A percentile compares a stretch with the other conserved stretches of the same genome.
Conservation (phyloP, 2,797 vertebrate species). For the Tapirus indicus region DNA sequence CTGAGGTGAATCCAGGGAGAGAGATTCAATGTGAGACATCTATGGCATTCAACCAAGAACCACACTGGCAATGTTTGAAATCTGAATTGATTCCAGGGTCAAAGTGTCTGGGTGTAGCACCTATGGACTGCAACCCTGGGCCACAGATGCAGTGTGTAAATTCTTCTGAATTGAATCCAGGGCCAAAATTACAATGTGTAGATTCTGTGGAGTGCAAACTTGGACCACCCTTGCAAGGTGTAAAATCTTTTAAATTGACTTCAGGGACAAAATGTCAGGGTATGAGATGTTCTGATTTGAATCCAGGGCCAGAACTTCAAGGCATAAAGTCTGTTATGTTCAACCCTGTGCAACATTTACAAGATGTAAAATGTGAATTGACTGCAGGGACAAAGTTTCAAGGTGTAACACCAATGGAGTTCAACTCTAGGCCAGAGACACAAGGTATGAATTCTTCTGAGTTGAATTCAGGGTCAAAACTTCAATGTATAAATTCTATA, state of each 20-base stretch:
- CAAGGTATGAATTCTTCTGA: slow-evolving; percentile 35
- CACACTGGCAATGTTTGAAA: neutral
- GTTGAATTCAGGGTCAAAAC: slow-evolving; percentile 47
- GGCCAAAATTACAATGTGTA: neutral
- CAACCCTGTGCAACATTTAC: neutral
- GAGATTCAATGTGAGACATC: neutral
- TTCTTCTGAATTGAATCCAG: neutral
- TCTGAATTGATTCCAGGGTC: neutral
- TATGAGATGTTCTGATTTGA: neutral
- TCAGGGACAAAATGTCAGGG: slow-evolving; percentile 22
- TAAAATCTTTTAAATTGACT: neutral
- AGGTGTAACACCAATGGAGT: neutral
- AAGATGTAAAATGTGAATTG: slow-evolving; percentile 29
- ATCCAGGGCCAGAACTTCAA: neutral
- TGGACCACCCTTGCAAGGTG: neutral
- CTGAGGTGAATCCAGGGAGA: neutral
- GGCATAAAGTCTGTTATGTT: neutral
- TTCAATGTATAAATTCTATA: slow-evolving; percentile 25
- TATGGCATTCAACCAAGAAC: neutral
- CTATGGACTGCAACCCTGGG: neutral
- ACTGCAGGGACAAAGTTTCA: slow-evolving; percentile 38
- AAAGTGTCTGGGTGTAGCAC: neutral
- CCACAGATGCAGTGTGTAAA: neutral
- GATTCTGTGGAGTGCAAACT: neutral
- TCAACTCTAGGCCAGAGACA: neutral